Evolutionary conservation across 2,888 invertebrate species (phyloP), one percentile per base, ranked within the genome.

Genomic region (Platycheirus albimanus): DNA sequence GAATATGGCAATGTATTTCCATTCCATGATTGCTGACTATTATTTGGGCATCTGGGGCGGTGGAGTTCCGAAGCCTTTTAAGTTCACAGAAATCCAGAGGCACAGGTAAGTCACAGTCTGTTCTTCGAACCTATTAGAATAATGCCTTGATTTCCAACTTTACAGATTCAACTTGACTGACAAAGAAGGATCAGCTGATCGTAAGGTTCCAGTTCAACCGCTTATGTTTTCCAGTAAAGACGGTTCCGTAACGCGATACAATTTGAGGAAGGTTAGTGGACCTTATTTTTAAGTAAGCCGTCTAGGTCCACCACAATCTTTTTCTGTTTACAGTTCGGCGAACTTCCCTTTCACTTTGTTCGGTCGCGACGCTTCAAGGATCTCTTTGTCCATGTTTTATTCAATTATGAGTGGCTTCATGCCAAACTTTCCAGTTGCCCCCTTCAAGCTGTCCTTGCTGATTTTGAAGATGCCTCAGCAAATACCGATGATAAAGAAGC

Each of bases 351-450:
- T 89, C 99, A 99, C 89, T 92, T 99, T 87, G 95, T 99, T 0
- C 93, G 99, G 5, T 96, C 99, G 0, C 94, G 97, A 84, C 94
- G 99, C 36, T 96, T 97, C 88, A 95, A 95, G 64, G 98, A 98
- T 90, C 92, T 99, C 13, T 97, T 97, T 88, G 95, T 95, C 45
- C 94, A 98, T 88, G 98, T 99, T 0, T 92, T 99, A 0, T 99
- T 99, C 91, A 99, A 99, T 91, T 99, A 99, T 89, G 96, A 97
- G 87, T 99, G 99, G 98, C 92, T 99, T 0, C 98, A 98, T 89
- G 98, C 99, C 0, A 99, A 99, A 89, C 92, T 99, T 0, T 96
- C 96, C 86, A 97, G 98, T 87, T 99, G 99, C 89, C 99, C 99
- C 0, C 92, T 99, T 11, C 99, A 99, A 90, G 96, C 98, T 0